phyloP scores from a whole-genome alignment of 2,888 invertebrate species.

The Heteromurus nitidus region DNA sequence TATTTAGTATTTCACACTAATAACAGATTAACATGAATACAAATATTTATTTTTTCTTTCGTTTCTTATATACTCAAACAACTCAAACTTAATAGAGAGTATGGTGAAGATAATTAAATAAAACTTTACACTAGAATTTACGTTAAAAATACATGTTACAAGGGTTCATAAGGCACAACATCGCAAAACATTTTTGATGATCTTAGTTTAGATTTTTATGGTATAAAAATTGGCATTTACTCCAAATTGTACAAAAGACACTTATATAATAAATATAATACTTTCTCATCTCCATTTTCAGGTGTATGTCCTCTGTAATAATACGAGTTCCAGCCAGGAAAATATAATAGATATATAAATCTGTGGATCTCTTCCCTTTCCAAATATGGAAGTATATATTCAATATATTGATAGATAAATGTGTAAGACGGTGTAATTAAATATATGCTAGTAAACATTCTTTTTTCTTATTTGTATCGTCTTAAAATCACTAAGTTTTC shows the following conservation, averaged over 20 bases:
- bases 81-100: neutral
- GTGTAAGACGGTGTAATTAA: neutral
- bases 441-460: too few relatives aligned
- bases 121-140: neutral
- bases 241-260: too few relatives aligned
- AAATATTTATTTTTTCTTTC: neutral
- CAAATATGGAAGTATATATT: neutral
- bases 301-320: neutral
- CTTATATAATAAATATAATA: neutral
- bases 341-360: neutral
- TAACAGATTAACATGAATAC: neutral
- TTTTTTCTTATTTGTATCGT: too few relatives aligned
- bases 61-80: neutral
- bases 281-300: neutral
- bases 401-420: neutral
- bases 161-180: too few relatives aligned
- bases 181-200: too few relatives aligned
- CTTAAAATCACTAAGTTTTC: neutral
- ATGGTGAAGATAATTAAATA: neutral
- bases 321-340: neutral
- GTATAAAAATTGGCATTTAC: too few relatives aligned
- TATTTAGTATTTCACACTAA: neutral
- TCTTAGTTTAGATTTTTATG: too few relatives aligned
- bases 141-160: neutral
- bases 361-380: neutral